Base-by-base conservation (phyloP, 2,888 invertebrate species). In the Xanthorhoe designata region DNA sequence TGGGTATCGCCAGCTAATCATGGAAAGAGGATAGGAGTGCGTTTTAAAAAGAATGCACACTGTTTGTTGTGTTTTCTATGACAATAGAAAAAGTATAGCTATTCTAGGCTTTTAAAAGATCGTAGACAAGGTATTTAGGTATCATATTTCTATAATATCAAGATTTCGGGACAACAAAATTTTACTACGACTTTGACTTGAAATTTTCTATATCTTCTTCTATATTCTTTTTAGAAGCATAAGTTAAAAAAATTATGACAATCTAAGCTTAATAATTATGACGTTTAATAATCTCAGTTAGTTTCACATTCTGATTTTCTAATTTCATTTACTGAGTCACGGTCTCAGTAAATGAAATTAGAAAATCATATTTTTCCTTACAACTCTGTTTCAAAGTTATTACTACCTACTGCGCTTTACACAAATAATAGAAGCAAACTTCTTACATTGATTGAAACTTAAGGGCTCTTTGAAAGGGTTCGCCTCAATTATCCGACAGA, bases 401-500 rank as follows among this genome's bases (percentile, higher is more conserved):
- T 59, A 38, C 51, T 29, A 38, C 61, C 55, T 71, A 75, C 72
- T 75, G 61, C 70, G 64, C 61, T 68, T 51, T 74, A 73, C 68
- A 79, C 82, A 86, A 85, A 88, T 84, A 79, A 68, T 73, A 75
- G 72, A 75, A 63, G 81, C 80, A 80, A 83, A 82, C 83, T 85
- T 86, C 83, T 84, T 84, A 78, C 81, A 84, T 80, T 86, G 84
- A 88, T 87, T 84, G 81, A 83, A 81, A 80, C 82, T 83, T 79
- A 72, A 82, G 79, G 80, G 83, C 75, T 60, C 52, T 58, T 50
- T 83, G 81, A 84, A 91, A 87, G 89, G 91, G 90, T 86, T 87
- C 87, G 79, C 79, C 82, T 84, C 85, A 86, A 89, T 88, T 85
- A 87, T 88, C 85, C 87, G 35, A 68, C 67, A 87, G 84, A 85